Evolutionary conservation across 2,113 vertebrate species (phyloP).

Genomic region (Trachemys scripta): DNA sequence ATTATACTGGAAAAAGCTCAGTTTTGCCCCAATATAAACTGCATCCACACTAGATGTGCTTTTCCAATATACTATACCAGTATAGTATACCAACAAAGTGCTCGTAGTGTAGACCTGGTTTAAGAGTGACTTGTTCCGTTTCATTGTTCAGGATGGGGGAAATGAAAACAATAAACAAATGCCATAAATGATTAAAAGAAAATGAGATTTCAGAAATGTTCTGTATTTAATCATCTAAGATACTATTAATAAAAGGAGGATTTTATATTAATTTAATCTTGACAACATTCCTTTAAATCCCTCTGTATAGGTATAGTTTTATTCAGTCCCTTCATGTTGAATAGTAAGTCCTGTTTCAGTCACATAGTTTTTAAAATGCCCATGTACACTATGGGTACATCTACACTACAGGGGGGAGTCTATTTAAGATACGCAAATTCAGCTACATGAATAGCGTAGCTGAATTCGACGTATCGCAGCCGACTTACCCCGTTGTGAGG

Average conservation of each 20-base stretch:
- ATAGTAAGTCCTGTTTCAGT: background rate
- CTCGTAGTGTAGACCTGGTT: no score
- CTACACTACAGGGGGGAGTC: no score
- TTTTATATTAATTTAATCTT: fast-evolving
- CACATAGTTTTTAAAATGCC: background rate
- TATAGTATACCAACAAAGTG: no score
- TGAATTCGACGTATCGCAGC: no score
- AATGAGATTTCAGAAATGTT: background rate
- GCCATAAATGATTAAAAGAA: background rate
- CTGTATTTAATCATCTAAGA: background rate
- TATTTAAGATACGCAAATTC: no score
- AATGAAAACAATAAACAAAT: background rate
- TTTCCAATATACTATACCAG: background rate
- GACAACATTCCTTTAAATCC: background rate
- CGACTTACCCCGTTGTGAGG: no score
- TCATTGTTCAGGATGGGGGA: background rate
- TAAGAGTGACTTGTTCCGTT: background rate
- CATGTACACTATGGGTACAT: no score
- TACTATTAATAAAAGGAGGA: background rate
- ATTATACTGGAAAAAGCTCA: no score
- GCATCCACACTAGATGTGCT: background rate
- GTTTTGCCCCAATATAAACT: no score
- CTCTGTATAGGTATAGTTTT: no score
- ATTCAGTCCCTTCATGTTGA: background rate
- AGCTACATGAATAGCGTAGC: no score